A percentile compares a stretch with the other conserved stretches of the same genome.
Evolutionary conservation across 2,888 invertebrate genomes (phyloP).

Genomic region (Aromia moschata): DNA sequence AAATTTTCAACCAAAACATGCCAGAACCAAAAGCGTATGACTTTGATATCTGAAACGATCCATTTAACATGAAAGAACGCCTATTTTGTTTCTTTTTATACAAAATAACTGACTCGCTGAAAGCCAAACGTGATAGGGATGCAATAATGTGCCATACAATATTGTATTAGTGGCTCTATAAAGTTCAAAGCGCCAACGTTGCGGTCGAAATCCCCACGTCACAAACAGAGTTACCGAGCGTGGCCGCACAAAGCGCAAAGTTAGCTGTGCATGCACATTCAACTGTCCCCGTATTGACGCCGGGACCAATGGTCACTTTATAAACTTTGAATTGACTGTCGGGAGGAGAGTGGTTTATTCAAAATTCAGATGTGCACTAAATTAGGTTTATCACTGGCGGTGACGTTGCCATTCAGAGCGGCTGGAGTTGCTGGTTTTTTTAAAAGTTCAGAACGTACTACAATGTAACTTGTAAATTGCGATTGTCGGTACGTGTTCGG

Average conservation of each 20-base stretch:
- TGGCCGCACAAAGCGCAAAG: constrained; percentile 57
- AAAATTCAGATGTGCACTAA: constrained; percentile 48
- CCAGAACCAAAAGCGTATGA: background rate
- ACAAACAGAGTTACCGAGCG: constrained; percentile 54
- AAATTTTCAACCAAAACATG: too few species aligned
- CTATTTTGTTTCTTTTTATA: too few species aligned
- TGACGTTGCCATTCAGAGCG: constrained; percentile 37
- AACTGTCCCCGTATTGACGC: constrained; percentile 57
- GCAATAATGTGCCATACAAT: constrained; percentile 29
- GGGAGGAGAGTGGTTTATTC: constrained; percentile 50
- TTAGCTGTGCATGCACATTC: constrained; percentile 57
- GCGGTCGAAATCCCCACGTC: constrained; percentile 56
- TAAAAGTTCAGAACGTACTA: background rate
- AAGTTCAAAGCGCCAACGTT: constrained; percentile 54
- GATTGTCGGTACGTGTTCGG: constrained; percentile 6
- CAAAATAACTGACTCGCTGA: constrained; percentile 24
- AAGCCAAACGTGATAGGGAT: constrained; percentile 28
- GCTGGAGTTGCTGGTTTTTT: constrained; percentile 14
- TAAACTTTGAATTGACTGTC: constrained; percentile 61
- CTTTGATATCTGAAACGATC: constrained; percentile 11
- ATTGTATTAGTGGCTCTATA: constrained; percentile 37
- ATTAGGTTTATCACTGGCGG: constrained; percentile 52
- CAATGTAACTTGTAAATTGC: constrained; percentile 13
- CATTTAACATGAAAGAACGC: background rate
- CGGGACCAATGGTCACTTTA: constrained; percentile 59